A percentile compares a stretch with the other conserved stretches of the same genome.
Conservation (phyloP, 2,113 vertebrate genomes). For the Halcyon senegalensis region DNA sequence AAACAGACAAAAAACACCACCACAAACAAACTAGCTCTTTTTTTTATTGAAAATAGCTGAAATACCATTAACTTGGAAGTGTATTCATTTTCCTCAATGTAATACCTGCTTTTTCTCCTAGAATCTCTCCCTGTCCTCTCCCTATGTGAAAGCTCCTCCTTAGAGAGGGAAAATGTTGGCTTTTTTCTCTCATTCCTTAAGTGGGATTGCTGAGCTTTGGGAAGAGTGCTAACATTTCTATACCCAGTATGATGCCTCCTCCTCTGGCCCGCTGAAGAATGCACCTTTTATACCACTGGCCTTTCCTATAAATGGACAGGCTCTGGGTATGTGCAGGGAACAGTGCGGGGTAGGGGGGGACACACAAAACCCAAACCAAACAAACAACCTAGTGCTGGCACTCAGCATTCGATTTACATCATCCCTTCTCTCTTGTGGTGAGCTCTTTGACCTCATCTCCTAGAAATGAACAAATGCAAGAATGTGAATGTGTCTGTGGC, state of each 20-base stretch:
- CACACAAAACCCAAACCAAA: background rate
- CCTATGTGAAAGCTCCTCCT: background rate
- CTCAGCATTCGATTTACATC: background rate
- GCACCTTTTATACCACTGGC: background rate
- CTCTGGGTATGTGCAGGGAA: background rate
- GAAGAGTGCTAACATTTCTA: background rate
- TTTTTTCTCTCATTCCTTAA: background rate
- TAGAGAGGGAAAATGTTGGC: background rate
- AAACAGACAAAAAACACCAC: too few relatives aligned
- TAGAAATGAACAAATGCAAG: conserved; percentile 25
- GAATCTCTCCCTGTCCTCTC: background rate
- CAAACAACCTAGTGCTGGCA: background rate
- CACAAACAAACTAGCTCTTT: background rate
- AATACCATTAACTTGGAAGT: background rate
- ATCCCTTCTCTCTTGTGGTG: background rate
- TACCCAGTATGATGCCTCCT: background rate
- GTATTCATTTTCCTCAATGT: background rate
- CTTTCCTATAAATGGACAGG: conserved; percentile 45
- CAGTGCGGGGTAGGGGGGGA: background rate
- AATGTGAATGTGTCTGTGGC: background rate
- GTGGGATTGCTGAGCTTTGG: background rate
- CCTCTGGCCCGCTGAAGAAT: background rate
- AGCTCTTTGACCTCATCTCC: conserved; percentile 47
- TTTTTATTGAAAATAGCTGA: background rate
- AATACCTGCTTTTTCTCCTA: background rate